Base-by-base conservation (phyloP, 2,888 invertebrate genomes). In the Acanthococcus lagerstroemiae region DNA sequence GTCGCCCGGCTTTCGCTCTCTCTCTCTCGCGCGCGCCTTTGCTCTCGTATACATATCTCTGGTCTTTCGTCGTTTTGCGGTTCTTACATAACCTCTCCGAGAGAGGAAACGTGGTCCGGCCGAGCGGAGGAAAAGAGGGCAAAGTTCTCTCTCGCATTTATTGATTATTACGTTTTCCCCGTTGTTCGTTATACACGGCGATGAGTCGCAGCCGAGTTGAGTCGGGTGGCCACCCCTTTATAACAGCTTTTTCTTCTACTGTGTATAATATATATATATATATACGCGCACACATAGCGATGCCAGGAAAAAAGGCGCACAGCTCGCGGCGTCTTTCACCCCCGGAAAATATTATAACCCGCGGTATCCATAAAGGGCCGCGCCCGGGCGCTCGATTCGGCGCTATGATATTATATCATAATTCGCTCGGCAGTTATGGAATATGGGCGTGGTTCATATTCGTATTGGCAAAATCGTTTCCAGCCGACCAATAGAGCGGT, bases 111-210 rank as follows among this genome's bases (percentile, higher is more conserved):
- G 58, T 60, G 58, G 25, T 61, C 30, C 63, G 52, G 52, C 52
- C 21, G 52, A 52, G 24, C 9, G 37, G 61, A 61, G 50, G 46
- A 50, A 61, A 63, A 52, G 63, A 63, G 63, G 63, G 63, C 63
- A 63, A 61, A 63, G 52, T 63, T 63, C 63, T 63, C 63, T 63
- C 52, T 63, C 30, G 63, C 63, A 26, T 50, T 63, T 63, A 63
- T 63, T 63, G 63, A 63, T 63, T 63, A 54, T 63, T 63, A 63
- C 63, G 63, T 63, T 63, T 63, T 52, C 54, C 63, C 63, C 52
- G n/a, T 52, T 22, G 52, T 52, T 22, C 52, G 21, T 52, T 52
- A 21, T 19, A 21, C 21, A 48, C n/a, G 19, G 2, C 48, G 48
- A n/a, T 48, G 7, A 19, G 52, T 6, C 24, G 22, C 22, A 45